Base-by-base conservation (phyloP, 2,113 vertebrate genomes). In the Pterocles gutturalis region DNA sequence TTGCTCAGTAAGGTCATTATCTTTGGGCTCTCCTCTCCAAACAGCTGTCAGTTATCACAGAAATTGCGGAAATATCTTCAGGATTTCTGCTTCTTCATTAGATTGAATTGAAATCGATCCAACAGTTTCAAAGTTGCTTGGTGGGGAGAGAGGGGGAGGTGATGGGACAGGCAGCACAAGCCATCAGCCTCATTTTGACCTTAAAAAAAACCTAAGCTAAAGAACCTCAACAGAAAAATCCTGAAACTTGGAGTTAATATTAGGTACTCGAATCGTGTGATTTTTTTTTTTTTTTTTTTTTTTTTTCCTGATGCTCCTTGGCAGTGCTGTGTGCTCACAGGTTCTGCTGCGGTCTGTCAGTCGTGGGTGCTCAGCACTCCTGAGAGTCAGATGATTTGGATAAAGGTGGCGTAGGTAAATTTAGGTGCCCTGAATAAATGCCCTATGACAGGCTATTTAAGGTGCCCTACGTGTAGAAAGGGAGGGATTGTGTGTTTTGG, bases 381-480 rank as follows among this genome's bases (percentile, higher is more conserved):
- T 48, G 53, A 66, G 84, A 94, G 92, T 92, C 95, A 93, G 83
- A 64, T 94, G 92, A 87, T 96, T 93, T 82, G 90, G 92, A 57
- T 96, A 82, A 66, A 72, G 53, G 92, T 95, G 94, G 76, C 0
- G 21, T 90, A 96, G 87, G 92, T 97, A 89, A 93, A 89, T 95
- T 90, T 96, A 92, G 92, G 90, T 94, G 69, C 65, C 95, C 90
- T 87, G 75, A 92, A 90, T 88, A 90, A 94, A 77, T 95, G 92
- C 75, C 88, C 73, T 83, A 0, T 67, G 91, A 81, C 83, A 78
- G 48, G 26, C 93, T 95, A 87, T 95, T 92, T 94, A 94, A 91
- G 89, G 72, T 94, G 61, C 43, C 54, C 15, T 81, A 41, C 3
- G 0, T 3, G 7, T 17, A 49, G 55, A 70, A 86, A 54, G 51